These are phyloP conservation scores for Zophobas atratus DNA, from an alignment of 1,140 invertebrate genomes.

Conservation along the genomic window DNA sequence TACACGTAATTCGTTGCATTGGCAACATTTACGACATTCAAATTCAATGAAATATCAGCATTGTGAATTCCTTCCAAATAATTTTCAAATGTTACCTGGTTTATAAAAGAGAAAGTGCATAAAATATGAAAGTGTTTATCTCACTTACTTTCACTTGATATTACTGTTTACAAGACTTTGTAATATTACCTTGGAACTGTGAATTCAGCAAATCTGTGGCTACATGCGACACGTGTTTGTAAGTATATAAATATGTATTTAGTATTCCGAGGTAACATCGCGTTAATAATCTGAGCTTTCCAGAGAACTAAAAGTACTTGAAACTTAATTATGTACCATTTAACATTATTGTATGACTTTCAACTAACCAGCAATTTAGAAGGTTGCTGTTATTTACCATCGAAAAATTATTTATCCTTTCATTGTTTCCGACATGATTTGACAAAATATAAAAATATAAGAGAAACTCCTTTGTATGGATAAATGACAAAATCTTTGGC, in stretches of 20 bases:
- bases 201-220: slow-evolving; percentile 13
- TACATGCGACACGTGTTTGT: neutral
- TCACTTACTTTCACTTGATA: slow-evolving; percentile 52
- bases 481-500: slow-evolving; percentile 6
- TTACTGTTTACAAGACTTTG: slow-evolving; percentile 40
- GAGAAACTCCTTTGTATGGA: neutral
- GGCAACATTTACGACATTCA: too few species aligned
- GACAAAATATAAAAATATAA: slow-evolving; percentile 10
- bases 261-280: too few species aligned
- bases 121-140: slow-evolving; percentile 48
- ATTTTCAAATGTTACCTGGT: slow-evolving; percentile 5
- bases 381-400: too few species aligned
- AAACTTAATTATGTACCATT: too few species aligned
- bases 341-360: too few species aligned
- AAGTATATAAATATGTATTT: too few species aligned
- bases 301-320: too few species aligned
- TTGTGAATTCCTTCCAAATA: neutral
- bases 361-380: too few species aligned
- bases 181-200: slow-evolving; percentile 25
- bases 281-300: too few species aligned
- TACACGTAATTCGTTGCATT: too few species aligned
- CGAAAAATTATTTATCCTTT: too few species aligned
- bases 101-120: slow-evolving; percentile 52
- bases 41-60: too few species aligned
- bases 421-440: neutral